Evolutionary conservation across 2,888 invertebrate genomes (phyloP), one percentile per base, ranked within the genome.

Genomic region (Ophraella communa): DNA sequence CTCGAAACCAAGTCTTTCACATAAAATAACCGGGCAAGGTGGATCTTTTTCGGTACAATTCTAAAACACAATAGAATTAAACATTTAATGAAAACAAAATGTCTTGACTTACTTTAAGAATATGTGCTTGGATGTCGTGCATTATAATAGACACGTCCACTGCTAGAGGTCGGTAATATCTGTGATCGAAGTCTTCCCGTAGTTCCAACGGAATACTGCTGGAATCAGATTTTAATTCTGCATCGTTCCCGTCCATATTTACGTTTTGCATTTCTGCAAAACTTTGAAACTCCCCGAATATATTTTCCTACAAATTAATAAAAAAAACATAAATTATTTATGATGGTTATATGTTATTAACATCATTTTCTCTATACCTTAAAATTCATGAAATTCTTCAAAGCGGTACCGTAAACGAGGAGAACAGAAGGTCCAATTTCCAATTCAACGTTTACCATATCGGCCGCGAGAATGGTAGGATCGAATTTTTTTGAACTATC

Each of bases 1-100:
- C 86, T 99, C 99, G 81, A 99, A 97, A 1, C 95, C 96, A 71
- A 99, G 89, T 68, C 96, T 87, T 82, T 98, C 97, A 47, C 95
- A 88, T 18, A 94, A 82, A 65, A 95, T 88, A 4, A 94, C 90
- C 0, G 96, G 98, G 80, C 97, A 97, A 0, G 96, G 93, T 0
- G 95, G 93, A 82, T 96, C 96, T 73, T 88, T 90, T 67, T 93
- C 92, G 72, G 90, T 92, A 79, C 96, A 97, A 82, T 95, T 95
- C 87, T 87, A 74, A 44, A 80, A 80, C 61, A 61, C n/a, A n/a
- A n/a, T n/a, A n/a, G n/a, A n/a, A n/a, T n/a, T n/a, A n/a, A n/a
- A n/a, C n/a, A n/a, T n/a, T n/a, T n/a, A n/a, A n/a, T n/a, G n/a
- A n/a, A n/a, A n/a, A n/a, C n/a, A n/a, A n/a, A n/a, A n/a, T n/a